Evolutionary conservation across 2,113 vertebrate species (phyloP).

Genomic region (Anolis carolinensis): DNA sequence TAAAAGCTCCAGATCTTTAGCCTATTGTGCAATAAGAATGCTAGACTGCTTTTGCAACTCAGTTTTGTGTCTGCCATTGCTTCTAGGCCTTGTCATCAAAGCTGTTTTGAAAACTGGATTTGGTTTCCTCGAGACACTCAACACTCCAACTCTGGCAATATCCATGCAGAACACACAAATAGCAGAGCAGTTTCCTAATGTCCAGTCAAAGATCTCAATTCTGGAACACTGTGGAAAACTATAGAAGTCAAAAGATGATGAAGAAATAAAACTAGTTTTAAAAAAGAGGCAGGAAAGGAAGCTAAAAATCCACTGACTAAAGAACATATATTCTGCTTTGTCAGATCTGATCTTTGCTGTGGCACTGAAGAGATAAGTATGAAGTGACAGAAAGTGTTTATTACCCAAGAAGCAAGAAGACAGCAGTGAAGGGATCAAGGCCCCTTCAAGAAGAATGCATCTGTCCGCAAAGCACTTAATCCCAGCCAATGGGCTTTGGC

Average conservation of each 20-base stretch:
- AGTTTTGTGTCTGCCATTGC: conserved; percentile 44
- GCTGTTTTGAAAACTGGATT: conserved; percentile 67
- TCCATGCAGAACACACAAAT: conserved; percentile 42
- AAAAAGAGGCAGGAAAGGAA: conserved; percentile 34
- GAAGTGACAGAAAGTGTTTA: conserved; percentile 58
- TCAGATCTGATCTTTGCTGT: conserved; percentile 53
- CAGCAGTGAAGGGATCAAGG: conserved; percentile 55
- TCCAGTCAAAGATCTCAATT: conserved; percentile 37
- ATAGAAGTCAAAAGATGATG: conserved; percentile 18
- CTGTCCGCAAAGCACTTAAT: conserved; percentile 59
- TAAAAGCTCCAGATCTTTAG: conserved; percentile 46
- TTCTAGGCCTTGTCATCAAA: conserved; percentile 53
- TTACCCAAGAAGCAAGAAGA: conserved; percentile 57
- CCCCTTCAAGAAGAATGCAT: conserved; percentile 58
- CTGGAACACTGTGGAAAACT: conserved; percentile 34
- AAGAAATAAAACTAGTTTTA: neutral
- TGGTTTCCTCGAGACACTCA: conserved; percentile 53
- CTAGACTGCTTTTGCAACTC: conserved; percentile 53
- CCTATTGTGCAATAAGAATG: conserved; percentile 35
- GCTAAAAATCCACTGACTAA: neutral
- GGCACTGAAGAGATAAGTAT: conserved; percentile 45
- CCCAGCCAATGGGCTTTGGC: conserved; percentile 60
- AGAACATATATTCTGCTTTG: conserved; percentile 14
- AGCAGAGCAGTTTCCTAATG: neutral
- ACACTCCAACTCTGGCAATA: conserved; percentile 51